Percentiles rank a stretch among this genome's conserved stretches.
These are phyloP conservation scores for Auanema sp. DNA, from an alignment of 2,888 invertebrate species.

Conservation along the genomic window DNA sequence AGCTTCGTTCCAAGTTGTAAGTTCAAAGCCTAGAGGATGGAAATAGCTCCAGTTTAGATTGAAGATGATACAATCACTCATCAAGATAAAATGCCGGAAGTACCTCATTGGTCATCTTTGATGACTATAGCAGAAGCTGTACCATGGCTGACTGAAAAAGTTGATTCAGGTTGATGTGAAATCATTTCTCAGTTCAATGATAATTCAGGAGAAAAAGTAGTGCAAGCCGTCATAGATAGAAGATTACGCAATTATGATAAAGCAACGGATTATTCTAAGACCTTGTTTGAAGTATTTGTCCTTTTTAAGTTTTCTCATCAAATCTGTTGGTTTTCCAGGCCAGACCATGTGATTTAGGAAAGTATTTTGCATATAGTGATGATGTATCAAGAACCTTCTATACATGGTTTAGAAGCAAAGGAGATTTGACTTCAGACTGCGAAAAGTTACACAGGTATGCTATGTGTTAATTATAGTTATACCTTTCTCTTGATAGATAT, in stretches of 20 bases:
- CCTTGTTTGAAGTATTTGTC: no score
- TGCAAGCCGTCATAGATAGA: no score
- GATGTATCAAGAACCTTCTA: no score
- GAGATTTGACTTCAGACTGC: not conserved
- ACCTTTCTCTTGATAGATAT: conserved; percentile 16
- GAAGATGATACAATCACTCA: conserved; percentile 40
- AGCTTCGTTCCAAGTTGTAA: conserved; percentile 53
- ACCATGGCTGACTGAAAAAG: conserved; percentile 27
- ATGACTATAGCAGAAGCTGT: conserved; percentile 33
- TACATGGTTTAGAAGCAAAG: no score
- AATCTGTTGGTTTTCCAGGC: no score
- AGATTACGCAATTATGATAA: no score
- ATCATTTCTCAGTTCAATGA: not conserved
- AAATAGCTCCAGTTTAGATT: conserved; percentile 17
- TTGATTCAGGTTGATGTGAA: conserved; percentile 21
- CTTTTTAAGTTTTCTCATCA: no score
- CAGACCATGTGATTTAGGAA: no score
- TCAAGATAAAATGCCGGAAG: conserved; percentile 42
- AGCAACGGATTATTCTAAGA: no score
- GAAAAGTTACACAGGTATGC: not conserved
- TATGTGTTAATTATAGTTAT: not conserved
- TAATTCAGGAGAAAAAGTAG: no score
- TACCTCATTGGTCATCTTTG: conserved; percentile 34
- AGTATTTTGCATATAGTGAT: no score
- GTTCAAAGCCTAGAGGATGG: not conserved